Conservation (phyloP, 2,113 vertebrate genomes). For the Fulica atra region DNA sequence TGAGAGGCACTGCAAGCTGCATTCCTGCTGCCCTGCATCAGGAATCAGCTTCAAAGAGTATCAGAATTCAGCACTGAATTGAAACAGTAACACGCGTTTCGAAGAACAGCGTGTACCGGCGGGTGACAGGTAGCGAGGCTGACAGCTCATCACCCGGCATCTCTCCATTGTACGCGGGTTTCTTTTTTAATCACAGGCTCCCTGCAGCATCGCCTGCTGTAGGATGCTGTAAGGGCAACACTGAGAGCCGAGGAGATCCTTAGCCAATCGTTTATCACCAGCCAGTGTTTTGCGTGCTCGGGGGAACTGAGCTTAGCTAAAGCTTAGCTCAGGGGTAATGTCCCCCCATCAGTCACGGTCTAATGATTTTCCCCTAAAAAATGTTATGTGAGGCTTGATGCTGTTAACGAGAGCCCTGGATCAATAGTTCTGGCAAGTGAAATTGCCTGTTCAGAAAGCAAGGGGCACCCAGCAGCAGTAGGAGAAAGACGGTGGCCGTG, state of each 20-base stretch:
- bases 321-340: neutral
- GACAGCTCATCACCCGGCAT: conserved; percentile 27
- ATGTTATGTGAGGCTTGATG: neutral
- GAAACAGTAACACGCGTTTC: neutral
- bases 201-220: neutral
- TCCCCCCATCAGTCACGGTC: neutral
- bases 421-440: conserved; percentile 5
- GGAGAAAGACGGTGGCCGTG: neutral
- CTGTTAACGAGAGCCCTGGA: neutral
- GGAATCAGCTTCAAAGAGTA: neutral
- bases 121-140: neutral
- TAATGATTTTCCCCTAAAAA: conserved; percentile 29
- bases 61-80: neutral
- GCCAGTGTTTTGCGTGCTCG: neutral
- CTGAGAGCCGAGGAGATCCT: neutral
- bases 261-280: neutral
- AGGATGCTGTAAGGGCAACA: neutral
- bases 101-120: neutral
- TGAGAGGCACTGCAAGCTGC: neutral
- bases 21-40: neutral
- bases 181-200: neutral
- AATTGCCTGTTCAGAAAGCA: neutral
- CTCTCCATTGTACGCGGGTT: neutral
- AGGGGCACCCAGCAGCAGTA: neutral
- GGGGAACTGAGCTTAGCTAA: conserved; percentile 15